Conservation (phyloP, 1,140 invertebrate genomes). For the Megathymus violae region DNA sequence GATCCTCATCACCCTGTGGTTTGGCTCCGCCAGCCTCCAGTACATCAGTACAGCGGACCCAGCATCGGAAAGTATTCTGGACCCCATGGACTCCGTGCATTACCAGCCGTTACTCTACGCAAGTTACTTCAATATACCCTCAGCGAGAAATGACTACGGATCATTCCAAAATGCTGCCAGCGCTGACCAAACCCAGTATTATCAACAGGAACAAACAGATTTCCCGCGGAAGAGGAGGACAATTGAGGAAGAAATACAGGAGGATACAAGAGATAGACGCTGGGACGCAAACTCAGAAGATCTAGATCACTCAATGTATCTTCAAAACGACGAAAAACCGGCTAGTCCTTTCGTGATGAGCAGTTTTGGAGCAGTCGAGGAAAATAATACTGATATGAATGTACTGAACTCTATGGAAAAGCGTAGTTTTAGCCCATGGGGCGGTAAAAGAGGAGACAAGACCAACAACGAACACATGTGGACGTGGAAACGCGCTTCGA, state of each 20-base stretch:
- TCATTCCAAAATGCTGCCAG: conserved; percentile 45
- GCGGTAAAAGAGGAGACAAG: conserved; percentile 65
- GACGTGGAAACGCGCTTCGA: conserved; percentile 65
- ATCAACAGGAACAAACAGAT: conserved; percentile 40
- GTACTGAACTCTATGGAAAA: conserved; percentile 52
- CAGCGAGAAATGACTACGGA: conserved; percentile 47
- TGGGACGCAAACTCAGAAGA: conserved; percentile 60
- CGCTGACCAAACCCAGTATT: conserved; percentile 42
- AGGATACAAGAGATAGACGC: conserved; percentile 39
- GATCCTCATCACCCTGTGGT: conserved; percentile 66
- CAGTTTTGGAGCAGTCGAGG: conserved; percentile 40
- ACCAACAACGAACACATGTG: conserved; percentile 61
- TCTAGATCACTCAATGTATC: conserved; percentile 52
- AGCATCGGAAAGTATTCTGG: conserved; percentile 43
- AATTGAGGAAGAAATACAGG: conserved; percentile 42
- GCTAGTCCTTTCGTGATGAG: conserved; percentile 43
- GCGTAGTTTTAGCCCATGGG: conserved; percentile 76
- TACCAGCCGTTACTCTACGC: conserved; percentile 56
- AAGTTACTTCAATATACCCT: conserved; percentile 54
- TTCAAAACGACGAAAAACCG: conserved; percentile 42
- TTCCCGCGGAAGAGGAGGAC: conserved; percentile 54
- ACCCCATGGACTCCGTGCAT: conserved; percentile 49
- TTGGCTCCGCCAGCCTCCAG: conserved; percentile 67
- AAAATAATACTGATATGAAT: conserved; percentile 47
- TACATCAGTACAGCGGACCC: conserved; percentile 61